These are phyloP conservation scores for Torymus aiolomorphi DNA, from an alignment of 2,888 invertebrate species.

Conservation along the genomic window DNA sequence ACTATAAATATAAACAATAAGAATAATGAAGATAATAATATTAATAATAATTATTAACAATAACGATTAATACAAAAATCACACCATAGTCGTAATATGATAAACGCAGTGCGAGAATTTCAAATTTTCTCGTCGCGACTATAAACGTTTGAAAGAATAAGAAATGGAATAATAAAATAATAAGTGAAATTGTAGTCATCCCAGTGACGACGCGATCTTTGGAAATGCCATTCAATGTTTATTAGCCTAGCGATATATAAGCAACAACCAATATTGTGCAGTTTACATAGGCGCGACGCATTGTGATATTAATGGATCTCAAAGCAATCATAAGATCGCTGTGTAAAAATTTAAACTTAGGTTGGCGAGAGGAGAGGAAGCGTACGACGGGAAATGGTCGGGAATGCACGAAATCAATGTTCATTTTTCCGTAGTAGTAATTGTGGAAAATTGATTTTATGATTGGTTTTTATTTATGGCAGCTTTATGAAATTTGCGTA, in stretches of 20 bases:
- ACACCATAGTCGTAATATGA: constrained; percentile 35
- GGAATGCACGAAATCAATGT: constrained; percentile 29
- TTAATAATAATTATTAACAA: constrained; percentile 44
- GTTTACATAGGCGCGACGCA: constrained; percentile 47
- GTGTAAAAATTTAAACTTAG: constrained; percentile 44
- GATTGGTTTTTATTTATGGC: constrained; percentile 31
- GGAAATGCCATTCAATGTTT: constrained; percentile 43
- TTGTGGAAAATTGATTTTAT: constrained; percentile 13
- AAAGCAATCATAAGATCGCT: constrained; percentile 57
- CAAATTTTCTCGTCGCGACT: constrained; percentile 29
- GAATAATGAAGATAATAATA: constrained; percentile 53
- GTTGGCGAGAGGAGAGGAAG: constrained; percentile 25
- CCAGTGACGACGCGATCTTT: constrained; percentile 36
- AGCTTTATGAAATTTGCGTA: constrained; percentile 15
- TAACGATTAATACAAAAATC: constrained; percentile 42
- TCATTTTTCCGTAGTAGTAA: constrained; percentile 20
- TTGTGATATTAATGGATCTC: constrained; percentile 60
- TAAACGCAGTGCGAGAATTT: constrained; percentile 35
- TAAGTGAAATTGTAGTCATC: constrained; percentile 19
- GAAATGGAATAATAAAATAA: constrained; percentile 19
- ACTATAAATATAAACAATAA: constrained; percentile 51
- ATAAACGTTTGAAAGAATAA: constrained; percentile 20
- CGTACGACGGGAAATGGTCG: constrained; percentile 13
- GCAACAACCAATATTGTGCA: constrained; percentile 43
- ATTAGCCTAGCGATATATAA: constrained; percentile 38